Evolutionary conservation across 2,113 vertebrate species (phyloP).

Genomic region (Arenaria interpres): DNA sequence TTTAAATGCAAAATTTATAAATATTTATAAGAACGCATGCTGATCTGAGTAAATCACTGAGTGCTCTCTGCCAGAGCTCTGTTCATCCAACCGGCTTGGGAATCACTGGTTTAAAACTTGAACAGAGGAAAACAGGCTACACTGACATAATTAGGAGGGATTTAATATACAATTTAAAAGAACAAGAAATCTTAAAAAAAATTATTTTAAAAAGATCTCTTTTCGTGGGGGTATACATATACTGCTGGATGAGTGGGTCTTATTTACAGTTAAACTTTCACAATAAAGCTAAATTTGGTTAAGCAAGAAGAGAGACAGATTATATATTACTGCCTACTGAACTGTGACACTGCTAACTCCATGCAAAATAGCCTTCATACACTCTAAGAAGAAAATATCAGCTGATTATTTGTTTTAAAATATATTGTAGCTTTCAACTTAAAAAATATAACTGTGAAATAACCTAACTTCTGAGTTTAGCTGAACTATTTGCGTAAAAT

Average conservation of each 20-base stretch:
- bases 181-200: background rate
- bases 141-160: background rate
- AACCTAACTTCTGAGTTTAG: constrained; percentile 4
- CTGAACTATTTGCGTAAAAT: constrained; percentile 39
- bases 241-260: background rate
- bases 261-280: background rate
- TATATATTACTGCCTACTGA: background rate
- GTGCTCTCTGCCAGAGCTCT: background rate
- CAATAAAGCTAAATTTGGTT: background rate
- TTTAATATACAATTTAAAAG: background rate
- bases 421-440: background rate
- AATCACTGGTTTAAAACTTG: background rate
- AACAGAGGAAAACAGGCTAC: background rate
- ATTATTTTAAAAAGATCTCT: background rate
- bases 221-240: accelerated
- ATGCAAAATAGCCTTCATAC: background rate
- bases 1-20: background rate
- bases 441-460: background rate
- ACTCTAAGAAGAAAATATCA: background rate
- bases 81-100: background rate
- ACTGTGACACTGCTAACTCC: background rate
- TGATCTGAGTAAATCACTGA: background rate
- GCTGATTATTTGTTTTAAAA: constrained; percentile 3
- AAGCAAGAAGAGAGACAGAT: background rate
- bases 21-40: background rate